A percentile compares a stretch with the other conserved stretches of the same genome.
These are phyloP conservation scores for Ommatoiulus sabulosus DNA, from an alignment of 2,888 invertebrate genomes.

Conservation along the genomic window DNA sequence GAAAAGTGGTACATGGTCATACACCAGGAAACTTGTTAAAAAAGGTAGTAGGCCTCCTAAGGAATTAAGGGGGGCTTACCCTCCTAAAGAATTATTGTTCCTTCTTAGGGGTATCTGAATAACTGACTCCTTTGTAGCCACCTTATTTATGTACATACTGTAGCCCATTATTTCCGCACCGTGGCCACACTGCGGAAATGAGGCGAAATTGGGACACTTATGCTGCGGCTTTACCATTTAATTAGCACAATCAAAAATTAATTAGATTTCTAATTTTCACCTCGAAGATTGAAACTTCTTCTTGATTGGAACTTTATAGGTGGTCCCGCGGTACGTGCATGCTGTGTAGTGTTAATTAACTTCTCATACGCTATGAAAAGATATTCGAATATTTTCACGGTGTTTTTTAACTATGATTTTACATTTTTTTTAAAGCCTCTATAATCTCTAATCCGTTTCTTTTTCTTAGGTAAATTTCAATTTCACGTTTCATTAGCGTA, in stretches of 20 bases:
- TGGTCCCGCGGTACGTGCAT: background rate
- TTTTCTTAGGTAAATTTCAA: background rate
- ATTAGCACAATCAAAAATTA: background rate
- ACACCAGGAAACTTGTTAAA: conserved; percentile 34
- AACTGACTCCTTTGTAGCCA: background rate
- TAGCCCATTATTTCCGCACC: conserved; percentile 9
- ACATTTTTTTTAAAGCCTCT: background rate
- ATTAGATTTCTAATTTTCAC: background rate
- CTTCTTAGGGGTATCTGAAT: background rate
- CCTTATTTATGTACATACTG: background rate
- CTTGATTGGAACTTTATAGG: background rate
- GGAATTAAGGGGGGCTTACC: background rate
- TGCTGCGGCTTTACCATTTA: background rate
- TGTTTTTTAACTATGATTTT: background rate
- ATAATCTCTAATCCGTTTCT: too few species aligned
- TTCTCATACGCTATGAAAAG: too few species aligned
- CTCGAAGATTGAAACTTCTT: background rate
- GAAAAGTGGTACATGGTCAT: conserved; percentile 29
- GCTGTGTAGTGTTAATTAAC: background rate
- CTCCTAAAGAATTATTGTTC: background rate
- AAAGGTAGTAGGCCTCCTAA: background rate
- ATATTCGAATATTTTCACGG: too few species aligned
- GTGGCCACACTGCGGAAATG: background rate
- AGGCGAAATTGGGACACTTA: conserved; percentile 3
- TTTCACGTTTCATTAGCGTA: background rate